Conservation (phyloP, 2,113 vertebrate species). For the Turdus rufiventris region DNA sequence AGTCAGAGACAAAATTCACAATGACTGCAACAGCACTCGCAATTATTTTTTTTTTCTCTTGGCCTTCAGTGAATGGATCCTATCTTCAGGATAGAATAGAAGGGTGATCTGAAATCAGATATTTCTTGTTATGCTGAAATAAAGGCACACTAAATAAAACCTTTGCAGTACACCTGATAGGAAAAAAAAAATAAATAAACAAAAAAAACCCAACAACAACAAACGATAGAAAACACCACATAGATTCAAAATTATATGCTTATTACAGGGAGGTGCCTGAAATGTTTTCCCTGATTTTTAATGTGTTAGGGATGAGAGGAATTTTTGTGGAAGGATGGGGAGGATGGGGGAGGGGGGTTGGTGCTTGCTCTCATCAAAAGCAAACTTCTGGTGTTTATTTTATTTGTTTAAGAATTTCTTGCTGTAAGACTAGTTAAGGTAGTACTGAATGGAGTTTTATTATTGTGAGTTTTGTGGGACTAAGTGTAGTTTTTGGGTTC, state of each 20-base stretch:
- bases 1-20: not conserved
- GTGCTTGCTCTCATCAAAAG: not conserved
- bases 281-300: not conserved
- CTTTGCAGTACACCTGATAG: not conserved
- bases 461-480: not conserved
- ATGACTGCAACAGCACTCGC: not conserved
- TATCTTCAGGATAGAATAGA: not conserved
- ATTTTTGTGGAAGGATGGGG: not conserved
- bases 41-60: not conserved
- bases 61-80: fast-evolving
- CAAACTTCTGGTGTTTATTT: not conserved
- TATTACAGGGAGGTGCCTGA: not conserved
- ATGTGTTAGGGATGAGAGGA: not conserved
- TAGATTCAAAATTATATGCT: not conserved
- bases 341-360: too few species aligned
- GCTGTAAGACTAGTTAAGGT: not conserved
- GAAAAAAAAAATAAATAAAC: not conserved
- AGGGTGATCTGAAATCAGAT: not conserved
- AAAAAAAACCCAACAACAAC: not conserved
- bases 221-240: not conserved
- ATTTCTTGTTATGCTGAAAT: not conserved
- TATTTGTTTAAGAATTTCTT: not conserved
- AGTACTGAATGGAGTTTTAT: not conserved
- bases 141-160: not conserved
- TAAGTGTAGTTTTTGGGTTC: not conserved